Base-by-base conservation (phyloP, 2,113 vertebrate species). In the Lates calcarifer region DNA sequence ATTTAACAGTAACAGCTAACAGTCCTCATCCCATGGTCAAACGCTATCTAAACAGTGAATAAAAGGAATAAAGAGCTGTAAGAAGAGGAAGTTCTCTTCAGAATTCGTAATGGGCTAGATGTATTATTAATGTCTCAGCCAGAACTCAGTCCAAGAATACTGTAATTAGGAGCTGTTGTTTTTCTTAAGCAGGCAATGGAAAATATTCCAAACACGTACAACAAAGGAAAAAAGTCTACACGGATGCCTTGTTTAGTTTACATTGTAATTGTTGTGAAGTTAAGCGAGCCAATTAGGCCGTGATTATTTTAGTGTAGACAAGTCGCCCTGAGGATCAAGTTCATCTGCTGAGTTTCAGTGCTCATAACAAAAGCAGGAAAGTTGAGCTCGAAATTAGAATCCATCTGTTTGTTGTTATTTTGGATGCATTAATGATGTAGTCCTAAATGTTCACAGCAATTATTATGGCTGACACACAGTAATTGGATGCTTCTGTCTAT, bases 201-300 rank as follows among this genome's bases (percentile, higher is more conserved):
- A 88, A 81, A 89, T 79, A 82, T 85, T 94, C 65, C 72, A 67
- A 85, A 78, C 77, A 72, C 31, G 67, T 53, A 83, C 13, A 89
- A 83, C 85, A 90, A 88, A 86, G 77, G 70, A 47, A 78, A 63
- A 77, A 71, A 66, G 47, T 88, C 87, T 81, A 86, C 89, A 84
- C 49, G 61, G 69, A 64, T 56, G 79, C 88, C 79, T 80, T 85
- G 79, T 92, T 91, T 89, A 83, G 69, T 92, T 90, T 90, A 83
- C 80, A 84, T 78, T 90, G 89, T 93, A 90, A 93, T 93, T 90
- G 89, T n/a, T 93, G 89, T 88, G 88, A 89, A 92, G 86, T 93
- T 92, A 94, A 94, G 91, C 76, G 87, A 87, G 86, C 90, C 91
- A 94, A 94, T 95, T 94, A 94, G 87, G 56, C 83, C 17, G 56